These are phyloP conservation scores for Sakesphorus luctuosus DNA, from an alignment of 2,113 vertebrate genomes.

Conservation along the genomic window DNA sequence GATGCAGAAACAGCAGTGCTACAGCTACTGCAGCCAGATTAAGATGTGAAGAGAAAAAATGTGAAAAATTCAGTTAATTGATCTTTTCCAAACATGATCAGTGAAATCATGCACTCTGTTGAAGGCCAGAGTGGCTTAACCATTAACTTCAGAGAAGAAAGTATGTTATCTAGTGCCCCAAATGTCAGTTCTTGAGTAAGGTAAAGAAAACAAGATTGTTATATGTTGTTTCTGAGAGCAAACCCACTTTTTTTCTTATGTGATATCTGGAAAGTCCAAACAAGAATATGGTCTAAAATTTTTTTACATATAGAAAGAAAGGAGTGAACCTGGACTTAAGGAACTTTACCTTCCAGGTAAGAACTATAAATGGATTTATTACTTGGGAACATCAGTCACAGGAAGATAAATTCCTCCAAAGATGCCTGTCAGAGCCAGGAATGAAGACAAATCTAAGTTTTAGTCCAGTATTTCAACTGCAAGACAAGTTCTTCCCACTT, in stretches of 20 bases:
- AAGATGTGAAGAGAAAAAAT: neutral
- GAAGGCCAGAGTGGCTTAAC: neutral
- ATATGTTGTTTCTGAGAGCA: neutral
- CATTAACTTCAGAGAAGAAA: neutral
- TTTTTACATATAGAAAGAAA: neutral
- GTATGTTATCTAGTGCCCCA: neutral
- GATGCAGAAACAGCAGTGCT: neutral
- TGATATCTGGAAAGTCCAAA: neutral
- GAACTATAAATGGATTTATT: neutral
- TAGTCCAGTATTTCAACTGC: neutral
- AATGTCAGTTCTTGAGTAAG: neutral
- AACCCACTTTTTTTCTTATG: neutral
- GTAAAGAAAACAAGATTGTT: neutral
- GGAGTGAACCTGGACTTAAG: neutral
- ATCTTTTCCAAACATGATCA: neutral
- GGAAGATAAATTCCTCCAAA: neutral
- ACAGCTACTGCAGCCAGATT: neutral
- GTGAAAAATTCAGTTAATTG: neutral
- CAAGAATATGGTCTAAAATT: neutral
- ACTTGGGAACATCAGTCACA: neutral
- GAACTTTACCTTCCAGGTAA: neutral
- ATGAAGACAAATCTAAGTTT: neutral
- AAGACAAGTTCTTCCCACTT: neutral
- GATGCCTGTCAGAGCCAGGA: neutral
- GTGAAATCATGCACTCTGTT: neutral